Conservation (phyloP, 2,797 vertebrate species). For the Eulemur coronatus region DNA sequence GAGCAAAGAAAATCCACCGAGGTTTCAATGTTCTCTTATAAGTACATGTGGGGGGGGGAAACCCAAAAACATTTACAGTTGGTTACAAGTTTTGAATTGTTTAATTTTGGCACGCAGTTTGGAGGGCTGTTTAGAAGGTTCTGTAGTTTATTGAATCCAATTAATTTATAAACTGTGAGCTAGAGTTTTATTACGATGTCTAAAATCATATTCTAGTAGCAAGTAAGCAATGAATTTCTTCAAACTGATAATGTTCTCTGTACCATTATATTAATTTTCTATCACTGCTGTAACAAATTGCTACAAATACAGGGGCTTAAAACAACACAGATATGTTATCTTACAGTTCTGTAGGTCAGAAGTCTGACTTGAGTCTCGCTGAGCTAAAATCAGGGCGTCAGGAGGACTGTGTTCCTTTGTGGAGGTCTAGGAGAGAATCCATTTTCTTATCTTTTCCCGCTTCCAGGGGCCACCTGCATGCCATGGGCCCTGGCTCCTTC, state of each 20-base stretch:
- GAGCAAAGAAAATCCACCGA: conserved; percentile 26
- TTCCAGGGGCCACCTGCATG: not conserved
- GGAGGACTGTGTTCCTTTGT: not conserved
- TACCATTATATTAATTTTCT: not conserved
- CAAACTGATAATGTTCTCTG: not conserved
- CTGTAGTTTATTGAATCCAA: not conserved
- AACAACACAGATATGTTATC: not conserved
- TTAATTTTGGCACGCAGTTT: not conserved
- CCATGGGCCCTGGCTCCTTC: not conserved
- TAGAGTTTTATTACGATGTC: not conserved
- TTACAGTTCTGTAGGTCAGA: not conserved
- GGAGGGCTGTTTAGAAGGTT: not conserved
- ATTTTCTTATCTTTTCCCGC: not conserved
- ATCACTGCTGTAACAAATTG: not conserved
- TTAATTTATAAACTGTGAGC: not conserved
- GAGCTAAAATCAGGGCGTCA: not conserved
- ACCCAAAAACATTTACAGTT: not conserved
- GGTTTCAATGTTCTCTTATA: conserved; percentile 11
- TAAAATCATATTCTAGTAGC: not conserved
- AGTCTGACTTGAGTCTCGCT: not conserved
- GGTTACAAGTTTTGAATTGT: not conserved
- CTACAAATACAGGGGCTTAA: not conserved
- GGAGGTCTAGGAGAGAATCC: not conserved
- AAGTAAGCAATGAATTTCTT: not conserved
- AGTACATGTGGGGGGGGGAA: not conserved